Conservation (phyloP, 2,888 invertebrate genomes). For the Harmothoe impar region DNA sequence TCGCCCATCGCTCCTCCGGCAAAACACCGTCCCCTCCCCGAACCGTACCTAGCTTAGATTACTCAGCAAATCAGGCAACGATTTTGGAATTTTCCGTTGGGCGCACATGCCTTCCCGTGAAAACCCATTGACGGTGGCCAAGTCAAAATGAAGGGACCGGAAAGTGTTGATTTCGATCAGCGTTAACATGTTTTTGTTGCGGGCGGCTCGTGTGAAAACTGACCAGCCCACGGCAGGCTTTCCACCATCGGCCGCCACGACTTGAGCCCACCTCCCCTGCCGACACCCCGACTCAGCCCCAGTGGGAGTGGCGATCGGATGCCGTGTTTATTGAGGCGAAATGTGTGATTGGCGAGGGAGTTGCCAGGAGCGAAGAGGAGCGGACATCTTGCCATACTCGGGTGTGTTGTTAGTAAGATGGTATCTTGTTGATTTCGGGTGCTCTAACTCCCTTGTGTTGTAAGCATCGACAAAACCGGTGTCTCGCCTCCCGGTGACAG, state of each 20-base stretch:
- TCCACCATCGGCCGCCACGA: neutral
- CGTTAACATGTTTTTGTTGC: constrained; percentile 26
- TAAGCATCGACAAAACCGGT: neutral
- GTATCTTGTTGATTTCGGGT: constrained; percentile 14
- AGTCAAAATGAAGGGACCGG: neutral
- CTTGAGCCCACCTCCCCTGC: neutral
- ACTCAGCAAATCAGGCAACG: constrained; percentile 6
- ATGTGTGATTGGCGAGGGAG: neutral
- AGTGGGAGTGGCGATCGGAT: neutral
- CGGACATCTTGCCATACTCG: constrained; percentile 5
- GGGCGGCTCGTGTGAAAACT: neutral
- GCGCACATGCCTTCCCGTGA: neutral
- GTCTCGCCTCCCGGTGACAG: constrained; percentile 9
- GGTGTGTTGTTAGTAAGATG: neutral
- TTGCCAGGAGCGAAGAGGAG: neutral
- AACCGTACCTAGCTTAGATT: constrained; percentile 23
- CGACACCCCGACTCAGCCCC: neutral
- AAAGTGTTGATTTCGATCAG: constrained; percentile 5
- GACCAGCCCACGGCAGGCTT: constrained; percentile 10
- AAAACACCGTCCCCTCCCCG: neutral
- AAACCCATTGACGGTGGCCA: neutral
- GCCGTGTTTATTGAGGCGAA: neutral
- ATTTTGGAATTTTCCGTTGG: constrained; percentile 14
- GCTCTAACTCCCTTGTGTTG: neutral
- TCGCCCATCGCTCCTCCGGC: neutral